Base-by-base conservation (phyloP, 2,113 vertebrate species). In the Piaya cayana region DNA sequence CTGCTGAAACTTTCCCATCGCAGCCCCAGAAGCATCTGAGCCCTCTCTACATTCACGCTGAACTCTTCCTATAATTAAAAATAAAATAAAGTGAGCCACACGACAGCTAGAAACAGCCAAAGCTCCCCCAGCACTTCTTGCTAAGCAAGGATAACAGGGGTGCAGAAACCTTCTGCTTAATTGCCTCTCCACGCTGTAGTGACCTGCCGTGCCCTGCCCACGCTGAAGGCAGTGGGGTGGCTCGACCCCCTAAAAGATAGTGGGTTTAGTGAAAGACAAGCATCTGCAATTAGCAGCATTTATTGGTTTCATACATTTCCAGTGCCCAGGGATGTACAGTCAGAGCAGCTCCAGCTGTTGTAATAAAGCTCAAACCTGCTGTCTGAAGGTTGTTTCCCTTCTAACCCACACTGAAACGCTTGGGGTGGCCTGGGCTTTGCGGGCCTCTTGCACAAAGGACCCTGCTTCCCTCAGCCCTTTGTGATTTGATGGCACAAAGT, bases 281-380 rank as follows among this genome's bases (percentile, higher is more conserved):
- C 88, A 88, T 69, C 94, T 90, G 89, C 93, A 97, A 95, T 97
- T 96, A 97, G 92, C 53, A 49, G 83, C 87, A 85, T 59, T n/a
- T 64, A 32, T 13, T 27, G 15, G 59, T 37, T 90, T 90, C 83
- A 85, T 90, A 76, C 17, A 26, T 63, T 90, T 79, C 62, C 88
- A 74, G 55, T 34, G 86, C 93, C 83, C 9, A 9, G 49, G 90
- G 89, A 72, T 95, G 59, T 69, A 0, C 0, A n/a, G 90, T 67
- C 87, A 95, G 92, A 88, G 83, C 3, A 88, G 69, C 82, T 96
- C 94, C 93, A 97, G 95, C 95, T 97, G 93, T 75, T 96, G 82
- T 70, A 92, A 96, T 92, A 90, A 96, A 88, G 81, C 94, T 87
- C 82, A 79, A 25, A 88, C 78, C 93, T 81, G 29, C 85, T 89